Evolutionary conservation across 2,113 vertebrate genomes (phyloP).

Genomic region (Emydocephalus ijimae): DNA sequence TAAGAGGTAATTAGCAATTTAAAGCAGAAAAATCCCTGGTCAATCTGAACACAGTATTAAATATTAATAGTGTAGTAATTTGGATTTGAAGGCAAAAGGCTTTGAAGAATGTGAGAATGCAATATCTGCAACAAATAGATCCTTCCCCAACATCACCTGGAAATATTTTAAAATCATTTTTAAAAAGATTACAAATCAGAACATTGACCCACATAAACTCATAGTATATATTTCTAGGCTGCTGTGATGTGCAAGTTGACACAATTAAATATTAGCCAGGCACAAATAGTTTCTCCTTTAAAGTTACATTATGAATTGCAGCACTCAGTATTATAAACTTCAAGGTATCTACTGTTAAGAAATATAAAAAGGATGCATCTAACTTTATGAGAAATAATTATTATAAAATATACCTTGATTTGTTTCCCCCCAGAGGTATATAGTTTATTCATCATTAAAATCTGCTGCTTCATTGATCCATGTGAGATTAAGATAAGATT

Average conservation of each 20-base stretch:
- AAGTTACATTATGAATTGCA: not conserved
- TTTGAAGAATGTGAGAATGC: not conserved
- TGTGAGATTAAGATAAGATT: constrained; percentile 10
- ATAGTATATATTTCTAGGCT: not conserved
- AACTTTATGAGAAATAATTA: constrained; percentile 18
- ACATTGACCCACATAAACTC: not conserved
- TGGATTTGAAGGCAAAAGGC: not conserved
- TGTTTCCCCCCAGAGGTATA: not conserved
- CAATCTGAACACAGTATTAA: not conserved
- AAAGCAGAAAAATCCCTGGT: not conserved
- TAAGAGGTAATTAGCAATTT: not conserved
- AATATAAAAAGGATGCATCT: constrained; percentile 3
- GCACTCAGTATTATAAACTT: not conserved
- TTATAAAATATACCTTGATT: not conserved
- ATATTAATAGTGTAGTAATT: not conserved
- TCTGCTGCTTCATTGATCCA: constrained; percentile 1
- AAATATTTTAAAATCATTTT: not conserved
- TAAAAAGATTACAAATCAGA: not conserved
- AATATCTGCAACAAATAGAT: not conserved
- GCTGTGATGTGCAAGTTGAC: not conserved
- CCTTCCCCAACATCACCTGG: not conserved
- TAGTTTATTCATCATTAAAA: not conserved
- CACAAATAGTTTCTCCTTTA: not conserved
- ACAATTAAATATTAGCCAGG: not conserved
- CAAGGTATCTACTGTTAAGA: constrained; percentile 24